Base-by-base conservation (phyloP, 1,140 invertebrate species). In the Homarus americanus region DNA sequence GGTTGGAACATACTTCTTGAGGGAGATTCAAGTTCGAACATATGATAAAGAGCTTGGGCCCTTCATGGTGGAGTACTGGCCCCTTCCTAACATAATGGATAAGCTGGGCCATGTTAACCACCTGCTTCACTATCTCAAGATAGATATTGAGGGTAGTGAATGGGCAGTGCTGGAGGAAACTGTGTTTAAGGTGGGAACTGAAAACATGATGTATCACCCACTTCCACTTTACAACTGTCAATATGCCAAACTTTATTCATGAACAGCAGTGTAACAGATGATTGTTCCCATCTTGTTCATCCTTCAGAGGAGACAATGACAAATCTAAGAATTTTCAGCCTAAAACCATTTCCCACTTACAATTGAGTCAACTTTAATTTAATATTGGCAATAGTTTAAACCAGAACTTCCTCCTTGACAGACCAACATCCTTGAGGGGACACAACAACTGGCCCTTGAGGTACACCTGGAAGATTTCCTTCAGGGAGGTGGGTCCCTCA, bases 61-160 rank as follows among this genome's bases (percentile, higher is more conserved):
- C 15, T 66, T 41, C 28, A 0, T 87, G 10, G 38, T 87, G 20
- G 7, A 79, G 32, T 87, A 87, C 58, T 75, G 76, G 76, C 86
- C 86, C 10, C 36, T 87, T 1, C 38, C 86, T 10, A 76, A 38
- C 53, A 7, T 87, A 0, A 63, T 63, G 36, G 24, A 0, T 20
- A 58, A 49, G 24, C 58, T 87, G n/a, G 76, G 86, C 0, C 86
- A 87, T n/a, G 0, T 5, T 0, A 20, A 72, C 34, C 53, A 78
- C 86, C 76, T 63, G 10, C 53, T 87, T 20, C 63, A 80, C 63
- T 87, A 80, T 24, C 86, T 87, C 24, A 87, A 87, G 38, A 0
- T 87, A 12, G 86, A 87, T 24, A 78, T 87, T 24, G 86, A 87
- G 38, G 86, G 86, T 0, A 36, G 32, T 24, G 86, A 87, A 58